These are phyloP conservation scores for Hypotaenidia okinawae DNA, from an alignment of 2,797 vertebrate species.

Conservation along the genomic window DNA sequence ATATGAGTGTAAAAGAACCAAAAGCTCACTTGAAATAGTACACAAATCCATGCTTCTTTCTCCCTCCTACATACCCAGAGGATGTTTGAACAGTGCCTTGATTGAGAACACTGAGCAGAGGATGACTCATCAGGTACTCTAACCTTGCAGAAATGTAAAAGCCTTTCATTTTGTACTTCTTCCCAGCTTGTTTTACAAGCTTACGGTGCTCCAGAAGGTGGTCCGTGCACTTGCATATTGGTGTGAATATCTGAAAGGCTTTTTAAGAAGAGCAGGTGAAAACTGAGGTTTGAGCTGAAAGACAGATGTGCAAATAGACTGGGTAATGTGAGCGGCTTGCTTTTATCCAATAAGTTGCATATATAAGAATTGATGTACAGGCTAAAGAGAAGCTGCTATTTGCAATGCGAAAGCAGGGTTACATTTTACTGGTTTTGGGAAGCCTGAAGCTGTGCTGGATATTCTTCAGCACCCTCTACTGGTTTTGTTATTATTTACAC, in stretches of 20 bases:
- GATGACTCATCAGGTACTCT: not conserved
- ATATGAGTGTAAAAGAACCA: not conserved
- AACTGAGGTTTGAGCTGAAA: not conserved
- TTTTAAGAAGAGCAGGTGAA: not conserved
- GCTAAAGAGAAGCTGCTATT: not conserved
- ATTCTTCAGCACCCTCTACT: not conserved
- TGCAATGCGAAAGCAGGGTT: not conserved
- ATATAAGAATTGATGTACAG: not conserved
- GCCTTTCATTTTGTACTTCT: not conserved
- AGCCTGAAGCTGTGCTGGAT: not conserved
- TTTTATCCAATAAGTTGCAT: not conserved
- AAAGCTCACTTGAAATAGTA: not conserved
- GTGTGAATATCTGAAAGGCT: not conserved
- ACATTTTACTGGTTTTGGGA: not conserved
- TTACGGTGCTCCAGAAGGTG: not conserved
- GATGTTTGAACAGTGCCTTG: not conserved
- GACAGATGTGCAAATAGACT: not conserved
- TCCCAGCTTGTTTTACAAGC: slow-evolving; percentile 1
- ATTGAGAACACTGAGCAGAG: not conserved
- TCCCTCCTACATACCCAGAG: not conserved
- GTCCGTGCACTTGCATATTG: not conserved
- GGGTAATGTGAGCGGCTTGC: not conserved
- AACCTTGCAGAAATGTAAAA: slow-evolving; percentile 10
- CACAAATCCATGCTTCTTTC: not conserved
- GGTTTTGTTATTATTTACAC: not conserved